phyloP scores from a whole-genome alignment of 2,113 vertebrate genomes.

The Columba livia region DNA sequence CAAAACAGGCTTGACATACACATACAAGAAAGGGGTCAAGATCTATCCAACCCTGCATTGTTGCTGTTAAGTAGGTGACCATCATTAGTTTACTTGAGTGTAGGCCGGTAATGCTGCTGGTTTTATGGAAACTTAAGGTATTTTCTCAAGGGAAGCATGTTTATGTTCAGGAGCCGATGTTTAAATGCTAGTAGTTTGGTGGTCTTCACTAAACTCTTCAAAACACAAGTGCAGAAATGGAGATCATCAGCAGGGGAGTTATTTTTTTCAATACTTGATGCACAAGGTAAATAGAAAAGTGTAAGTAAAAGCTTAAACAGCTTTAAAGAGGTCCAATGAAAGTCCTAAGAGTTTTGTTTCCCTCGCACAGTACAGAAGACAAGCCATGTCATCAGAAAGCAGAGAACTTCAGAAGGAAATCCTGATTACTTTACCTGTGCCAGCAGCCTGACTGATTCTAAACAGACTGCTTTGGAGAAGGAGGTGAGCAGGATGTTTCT shows the following conservation, averaged over 20 bases:
- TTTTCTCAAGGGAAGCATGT: not conserved
- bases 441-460: not conserved
- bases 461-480: not conserved
- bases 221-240: not conserved
- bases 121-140: not conserved
- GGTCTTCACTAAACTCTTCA: not conserved
- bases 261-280: not conserved
- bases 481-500: slow-evolving; percentile 4
- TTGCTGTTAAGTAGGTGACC: not conserved
- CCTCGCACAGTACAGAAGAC: not conserved
- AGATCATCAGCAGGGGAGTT: not conserved
- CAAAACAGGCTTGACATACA: not conserved
- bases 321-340: not conserved
- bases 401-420: not conserved
- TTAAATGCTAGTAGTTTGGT: not conserved
- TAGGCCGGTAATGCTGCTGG: not conserved
- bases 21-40: not conserved
- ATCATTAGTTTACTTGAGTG: not conserved
- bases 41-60: not conserved
- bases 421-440: slow-evolving; percentile 11
- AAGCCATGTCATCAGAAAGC: not conserved
- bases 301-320: not conserved
- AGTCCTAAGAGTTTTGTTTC: not conserved
- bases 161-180: not conserved
- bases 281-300: not conserved